Conservation (phyloP, 2,113 vertebrate species). For the Taurulus bubalis region DNA sequence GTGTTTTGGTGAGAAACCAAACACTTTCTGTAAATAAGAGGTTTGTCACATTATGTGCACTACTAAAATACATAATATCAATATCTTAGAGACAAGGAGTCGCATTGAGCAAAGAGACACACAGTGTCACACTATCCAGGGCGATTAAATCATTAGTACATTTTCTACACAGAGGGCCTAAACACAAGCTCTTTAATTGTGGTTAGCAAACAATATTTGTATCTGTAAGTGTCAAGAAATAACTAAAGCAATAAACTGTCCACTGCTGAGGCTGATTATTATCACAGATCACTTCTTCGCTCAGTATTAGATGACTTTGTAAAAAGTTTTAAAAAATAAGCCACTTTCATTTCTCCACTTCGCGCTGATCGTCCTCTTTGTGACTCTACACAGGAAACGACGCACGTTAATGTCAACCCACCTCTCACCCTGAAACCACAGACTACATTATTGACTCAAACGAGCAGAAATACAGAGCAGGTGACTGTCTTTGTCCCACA, state of each 20-base stretch:
- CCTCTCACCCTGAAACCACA: neutral
- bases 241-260: neutral
- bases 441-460: neutral
- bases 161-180: neutral
- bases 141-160: neutral
- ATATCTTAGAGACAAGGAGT: neutral
- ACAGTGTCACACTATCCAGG: neutral
- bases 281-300: neutral
- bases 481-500: neutral
- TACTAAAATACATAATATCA: neutral
- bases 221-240: neutral
- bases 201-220: neutral
- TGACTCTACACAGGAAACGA: constrained; percentile 39
- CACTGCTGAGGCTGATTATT: neutral
- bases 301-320: neutral
- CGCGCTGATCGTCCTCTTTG: accelerated
- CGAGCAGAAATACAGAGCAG: neutral
- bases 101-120: neutral
- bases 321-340: neutral
- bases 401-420: neutral
- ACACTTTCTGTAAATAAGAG: too few relatives aligned
- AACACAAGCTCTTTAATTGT: neutral
- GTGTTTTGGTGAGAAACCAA: neutral
- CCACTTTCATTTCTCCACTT: constrained; percentile 13
- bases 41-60: neutral